Percentiles rank a stretch among this genome's conserved stretches.
Conservation (phyloP, 2,113 vertebrate genomes). For the Sitta europaea region DNA sequence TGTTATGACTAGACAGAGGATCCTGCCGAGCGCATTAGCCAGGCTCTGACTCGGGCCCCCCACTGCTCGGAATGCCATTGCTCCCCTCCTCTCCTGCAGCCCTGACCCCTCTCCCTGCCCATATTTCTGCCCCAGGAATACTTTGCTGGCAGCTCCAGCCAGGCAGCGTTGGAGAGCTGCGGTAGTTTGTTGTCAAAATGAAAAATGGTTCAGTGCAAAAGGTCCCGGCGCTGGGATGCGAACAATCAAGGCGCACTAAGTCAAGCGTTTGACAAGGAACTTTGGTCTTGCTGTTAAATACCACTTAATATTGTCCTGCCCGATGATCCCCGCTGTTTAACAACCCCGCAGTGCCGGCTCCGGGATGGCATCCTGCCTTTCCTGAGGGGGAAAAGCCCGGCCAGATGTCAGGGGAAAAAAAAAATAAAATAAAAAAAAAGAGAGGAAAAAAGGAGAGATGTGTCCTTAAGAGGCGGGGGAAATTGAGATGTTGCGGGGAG, state of each 20-base stretch:
- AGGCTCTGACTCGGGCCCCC: constrained; percentile 73
- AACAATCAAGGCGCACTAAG: constrained; percentile 76
- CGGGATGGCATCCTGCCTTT: constrained; percentile 64
- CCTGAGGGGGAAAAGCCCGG: constrained; percentile 35
- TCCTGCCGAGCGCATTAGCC: constrained; percentile 76
- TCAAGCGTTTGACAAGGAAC: constrained; percentile 81
- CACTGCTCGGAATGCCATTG: constrained; percentile 75
- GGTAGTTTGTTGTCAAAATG: constrained; percentile 83
- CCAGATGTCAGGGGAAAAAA: constrained; percentile 65
- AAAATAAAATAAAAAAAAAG: too few relatives aligned
- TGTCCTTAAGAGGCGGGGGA: constrained; percentile 23
- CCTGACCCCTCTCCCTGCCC: constrained; percentile 42
- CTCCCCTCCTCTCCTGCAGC: constrained; percentile 57
- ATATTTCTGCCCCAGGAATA: constrained; percentile 84
- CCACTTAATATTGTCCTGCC: constrained; percentile 81
- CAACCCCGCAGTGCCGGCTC: constrained; percentile 61
- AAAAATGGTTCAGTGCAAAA: constrained; percentile 82
- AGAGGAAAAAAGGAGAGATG: constrained; percentile 22
- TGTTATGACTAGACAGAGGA: constrained; percentile 79
- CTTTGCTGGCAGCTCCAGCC: constrained; percentile 76
- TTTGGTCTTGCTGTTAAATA: constrained; percentile 81
- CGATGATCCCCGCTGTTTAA: constrained; percentile 80
- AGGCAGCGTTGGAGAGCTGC: constrained; percentile 65
- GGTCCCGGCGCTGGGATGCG: constrained; percentile 76
- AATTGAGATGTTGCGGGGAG: constrained; percentile 67